Evolutionary conservation across 2,113 vertebrate species (phyloP).

Genomic region (Stegostoma tigrinum): DNA sequence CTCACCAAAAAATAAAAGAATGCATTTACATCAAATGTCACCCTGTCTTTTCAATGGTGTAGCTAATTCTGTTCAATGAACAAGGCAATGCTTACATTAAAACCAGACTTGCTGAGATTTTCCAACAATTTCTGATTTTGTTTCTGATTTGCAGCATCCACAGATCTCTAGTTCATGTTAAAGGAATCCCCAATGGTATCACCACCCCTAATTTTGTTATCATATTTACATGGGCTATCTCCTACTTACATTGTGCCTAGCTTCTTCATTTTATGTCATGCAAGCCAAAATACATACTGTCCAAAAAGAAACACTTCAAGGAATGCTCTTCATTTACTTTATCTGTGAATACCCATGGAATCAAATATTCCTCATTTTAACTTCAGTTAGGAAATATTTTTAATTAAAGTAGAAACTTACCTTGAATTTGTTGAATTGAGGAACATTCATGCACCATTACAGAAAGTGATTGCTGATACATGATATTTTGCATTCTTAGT

Average conservation of each 20-base stretch:
- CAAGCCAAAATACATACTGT: neutral
- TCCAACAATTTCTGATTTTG: too few species aligned
- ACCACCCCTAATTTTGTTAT: neutral
- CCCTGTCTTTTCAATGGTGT: neutral
- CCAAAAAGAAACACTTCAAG: neutral
- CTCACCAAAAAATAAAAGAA: neutral
- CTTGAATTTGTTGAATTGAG: conserved; percentile 15
- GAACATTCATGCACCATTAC: neutral
- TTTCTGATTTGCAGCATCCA: too few species aligned
- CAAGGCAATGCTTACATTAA: neutral
- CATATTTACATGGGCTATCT: neutral
- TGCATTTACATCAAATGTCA: neutral
- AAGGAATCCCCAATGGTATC: neutral
- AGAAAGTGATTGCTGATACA: neutral
- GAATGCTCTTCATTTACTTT: neutral
- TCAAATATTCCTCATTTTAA: neutral
- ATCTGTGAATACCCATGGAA: neutral
- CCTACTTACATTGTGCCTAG: neutral
- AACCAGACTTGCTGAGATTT: neutral
- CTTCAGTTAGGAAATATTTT: neutral
- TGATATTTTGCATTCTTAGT: neutral
- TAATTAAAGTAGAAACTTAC: neutral
- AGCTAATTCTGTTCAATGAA: neutral
- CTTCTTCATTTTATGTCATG: neutral
- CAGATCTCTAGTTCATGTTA: too few species aligned